These are phyloP conservation scores for Rhinichthys klamathensis DNA, from an alignment of 2,113 vertebrate genomes.

Conservation along the genomic window DNA sequence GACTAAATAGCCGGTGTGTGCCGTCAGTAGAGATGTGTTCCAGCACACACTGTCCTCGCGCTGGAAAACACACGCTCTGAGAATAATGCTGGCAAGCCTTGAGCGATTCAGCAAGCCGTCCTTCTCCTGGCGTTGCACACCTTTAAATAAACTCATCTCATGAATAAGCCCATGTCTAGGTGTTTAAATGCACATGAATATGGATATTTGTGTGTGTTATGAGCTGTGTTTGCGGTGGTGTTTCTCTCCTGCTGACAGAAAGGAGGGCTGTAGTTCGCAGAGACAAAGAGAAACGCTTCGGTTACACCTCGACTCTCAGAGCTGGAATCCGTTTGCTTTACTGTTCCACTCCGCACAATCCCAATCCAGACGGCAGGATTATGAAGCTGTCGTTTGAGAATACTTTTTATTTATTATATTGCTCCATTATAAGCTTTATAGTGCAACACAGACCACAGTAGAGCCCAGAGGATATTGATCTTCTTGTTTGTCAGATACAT, in stretches of 20 bases:
- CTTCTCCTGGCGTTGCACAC: not conserved
- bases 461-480: no score
- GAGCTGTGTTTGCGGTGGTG: not conserved
- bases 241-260: not conserved
- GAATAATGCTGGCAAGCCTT: not conserved
- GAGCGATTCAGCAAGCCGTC: not conserved
- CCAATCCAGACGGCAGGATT: not conserved
- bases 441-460: no score
- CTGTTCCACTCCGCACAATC: no score
- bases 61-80: not conserved
- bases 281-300: not conserved
- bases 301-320: no score
- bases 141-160: not conserved
- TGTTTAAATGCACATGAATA: not conserved
- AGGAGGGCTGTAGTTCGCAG: not conserved
- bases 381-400: not conserved
- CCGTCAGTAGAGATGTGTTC: slow-evolving; percentile 7
- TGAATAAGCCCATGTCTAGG: not conserved
- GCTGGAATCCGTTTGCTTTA: no score
- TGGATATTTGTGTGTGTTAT: not conserved
- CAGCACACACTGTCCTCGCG: slow-evolving; percentile 25
- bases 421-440: not conserved
- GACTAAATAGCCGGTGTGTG: slow-evolving; percentile 38
- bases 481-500: not conserved
- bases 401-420: not conserved